These are phyloP conservation scores for Grammomys dolichurus DNA, from an alignment of 2,113 vertebrate species.

Conservation along the genomic window DNA sequence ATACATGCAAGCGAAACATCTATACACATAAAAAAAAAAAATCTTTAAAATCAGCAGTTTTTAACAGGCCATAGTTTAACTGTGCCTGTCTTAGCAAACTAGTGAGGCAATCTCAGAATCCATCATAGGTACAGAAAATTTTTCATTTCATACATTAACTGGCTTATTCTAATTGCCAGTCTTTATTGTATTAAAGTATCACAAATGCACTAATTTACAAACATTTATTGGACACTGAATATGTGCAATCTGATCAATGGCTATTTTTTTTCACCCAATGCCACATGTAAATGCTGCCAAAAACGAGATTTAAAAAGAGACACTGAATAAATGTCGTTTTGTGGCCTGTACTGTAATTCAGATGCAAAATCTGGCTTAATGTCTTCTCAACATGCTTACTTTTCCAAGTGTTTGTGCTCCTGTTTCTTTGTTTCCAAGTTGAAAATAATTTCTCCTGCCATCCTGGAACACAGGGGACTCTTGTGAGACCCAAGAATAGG, in stretches of 20 bases:
- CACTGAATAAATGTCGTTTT: neutral
- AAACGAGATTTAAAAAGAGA: neutral
- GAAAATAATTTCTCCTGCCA: neutral
- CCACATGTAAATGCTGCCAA: neutral
- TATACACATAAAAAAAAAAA: neutral
- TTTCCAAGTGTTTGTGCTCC: neutral
- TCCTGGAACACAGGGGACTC: fast-evolving
- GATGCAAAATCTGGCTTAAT: neutral
- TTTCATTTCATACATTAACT: too few relatives aligned
- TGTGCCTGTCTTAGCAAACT: neutral
- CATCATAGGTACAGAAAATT: neutral
- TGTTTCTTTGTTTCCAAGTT: neutral
- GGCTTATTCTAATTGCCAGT: neutral
- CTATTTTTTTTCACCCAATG: neutral
- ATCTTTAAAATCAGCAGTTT: neutral
- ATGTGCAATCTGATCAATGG: neutral
- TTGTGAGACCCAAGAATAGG: too few relatives aligned
- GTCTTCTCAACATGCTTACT: neutral
- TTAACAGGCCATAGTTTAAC: neutral
- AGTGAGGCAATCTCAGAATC: neutral
- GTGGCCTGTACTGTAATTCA: neutral
- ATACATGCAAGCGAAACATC: neutral
- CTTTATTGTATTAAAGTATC: neutral
- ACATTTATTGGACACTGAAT: neutral
- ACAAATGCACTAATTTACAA: neutral